Evolutionary conservation across 2,888 invertebrate genomes (phyloP).

Genomic region (Conops quadrifasciatus): DNA sequence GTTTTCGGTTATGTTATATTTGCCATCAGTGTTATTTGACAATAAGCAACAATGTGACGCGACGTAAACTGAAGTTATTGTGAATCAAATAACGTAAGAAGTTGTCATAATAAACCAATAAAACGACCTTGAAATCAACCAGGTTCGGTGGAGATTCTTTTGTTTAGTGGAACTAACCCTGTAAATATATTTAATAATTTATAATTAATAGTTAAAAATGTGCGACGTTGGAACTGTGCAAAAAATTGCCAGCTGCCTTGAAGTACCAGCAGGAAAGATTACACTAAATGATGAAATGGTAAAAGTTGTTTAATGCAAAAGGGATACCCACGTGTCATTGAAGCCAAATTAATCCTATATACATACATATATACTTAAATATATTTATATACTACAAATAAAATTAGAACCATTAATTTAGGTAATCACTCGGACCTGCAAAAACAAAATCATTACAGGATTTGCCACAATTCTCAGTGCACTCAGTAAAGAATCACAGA

Average conservation of each 20-base stretch:
- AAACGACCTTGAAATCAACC: no score
- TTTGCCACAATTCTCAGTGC: slow-evolving; percentile 68
- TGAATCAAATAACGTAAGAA: no score
- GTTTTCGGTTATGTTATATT: no score
- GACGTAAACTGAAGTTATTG: background rate
- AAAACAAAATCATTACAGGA: slow-evolving; percentile 65
- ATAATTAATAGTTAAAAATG: slow-evolving; percentile 47
- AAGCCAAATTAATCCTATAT: background rate
- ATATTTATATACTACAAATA: background rate
- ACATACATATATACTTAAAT: background rate
- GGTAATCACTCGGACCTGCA: slow-evolving; percentile 67
- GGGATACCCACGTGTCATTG: background rate
- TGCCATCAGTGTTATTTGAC: no score
- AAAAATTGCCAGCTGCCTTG: slow-evolving; percentile 68
- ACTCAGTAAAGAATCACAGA: slow-evolving; percentile 65
- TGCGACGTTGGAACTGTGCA: slow-evolving; percentile 64
- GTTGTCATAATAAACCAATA: no score
- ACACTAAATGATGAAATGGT: slow-evolving; percentile 69
- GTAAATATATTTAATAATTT: background rate
- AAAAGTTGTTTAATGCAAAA: slow-evolving; percentile 1
- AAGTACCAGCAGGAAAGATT: slow-evolving; percentile 67
- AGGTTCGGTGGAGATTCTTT: no score
- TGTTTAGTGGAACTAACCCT: no score
- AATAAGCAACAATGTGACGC: no score
- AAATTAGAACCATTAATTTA: slow-evolving; percentile 45